Conservation (phyloP, 1,140 invertebrate species). For the Pygmarrhopalites habei region DNA sequence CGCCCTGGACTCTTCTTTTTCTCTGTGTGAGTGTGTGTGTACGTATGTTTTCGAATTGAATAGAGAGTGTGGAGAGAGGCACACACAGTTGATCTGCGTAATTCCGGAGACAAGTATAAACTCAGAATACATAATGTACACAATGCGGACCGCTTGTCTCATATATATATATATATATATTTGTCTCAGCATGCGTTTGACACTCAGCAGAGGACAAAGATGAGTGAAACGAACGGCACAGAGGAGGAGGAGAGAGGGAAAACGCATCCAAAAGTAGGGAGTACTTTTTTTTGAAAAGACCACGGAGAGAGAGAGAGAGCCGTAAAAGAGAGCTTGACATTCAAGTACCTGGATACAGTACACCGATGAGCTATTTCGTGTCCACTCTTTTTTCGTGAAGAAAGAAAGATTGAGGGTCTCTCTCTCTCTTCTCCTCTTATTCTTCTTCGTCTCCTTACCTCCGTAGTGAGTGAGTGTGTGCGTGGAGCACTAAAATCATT, state of each 20-base stretch:
- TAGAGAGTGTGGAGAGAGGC: too few relatives aligned
- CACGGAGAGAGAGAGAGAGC: too few relatives aligned
- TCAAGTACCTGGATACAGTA: too few relatives aligned
- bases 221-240: conserved; percentile 21
- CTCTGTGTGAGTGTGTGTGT: too few relatives aligned
- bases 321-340: not conserved
- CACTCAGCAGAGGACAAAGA: conserved; percentile 34
- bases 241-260: not conserved
- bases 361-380: too few relatives aligned
- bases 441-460: not conserved
- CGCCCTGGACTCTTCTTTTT: too few relatives aligned
- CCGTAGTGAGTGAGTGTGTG: too few relatives aligned
- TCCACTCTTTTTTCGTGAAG: too few relatives aligned
- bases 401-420: not conserved
- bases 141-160: conserved; percentile 28
- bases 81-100: conserved; percentile 26
- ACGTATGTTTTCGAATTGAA: too few relatives aligned
- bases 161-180: conserved; percentile 31
- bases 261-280: not conserved
- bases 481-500: too few relatives aligned
- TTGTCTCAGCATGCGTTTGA: conserved; percentile 33
- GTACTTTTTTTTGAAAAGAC: not conserved
- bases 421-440: conserved; percentile 1
- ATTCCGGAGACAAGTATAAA: conserved; percentile 29
- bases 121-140: conserved; percentile 14